phyloP scores from a whole-genome alignment of 2,888 invertebrate genomes.

The Scelioninae gen. 1 region DNA sequence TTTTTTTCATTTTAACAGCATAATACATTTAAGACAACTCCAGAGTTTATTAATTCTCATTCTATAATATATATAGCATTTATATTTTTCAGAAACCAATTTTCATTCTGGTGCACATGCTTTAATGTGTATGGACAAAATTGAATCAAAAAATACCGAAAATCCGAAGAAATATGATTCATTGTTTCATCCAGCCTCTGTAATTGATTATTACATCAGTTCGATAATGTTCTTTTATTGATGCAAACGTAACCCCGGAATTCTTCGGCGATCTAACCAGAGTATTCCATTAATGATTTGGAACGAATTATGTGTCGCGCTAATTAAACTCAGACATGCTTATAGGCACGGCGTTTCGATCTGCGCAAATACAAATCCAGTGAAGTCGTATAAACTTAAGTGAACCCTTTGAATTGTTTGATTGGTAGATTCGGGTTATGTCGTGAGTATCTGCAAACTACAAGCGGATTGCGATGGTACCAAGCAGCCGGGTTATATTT shows the following conservation, averaged over 20 bases:
- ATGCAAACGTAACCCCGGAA: constrained; percentile 79
- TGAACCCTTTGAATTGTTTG: constrained; percentile 60
- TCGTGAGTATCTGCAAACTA: constrained; percentile 19
- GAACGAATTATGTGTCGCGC: constrained; percentile 58
- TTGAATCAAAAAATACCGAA: too few species aligned
- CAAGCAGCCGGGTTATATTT: constrained; percentile 66
- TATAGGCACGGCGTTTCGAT: constrained; percentile 37
- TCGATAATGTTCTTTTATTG: constrained; percentile 45
- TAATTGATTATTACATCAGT: constrained; percentile 27
- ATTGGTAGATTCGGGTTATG: constrained; percentile 39
- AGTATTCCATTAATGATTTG: constrained; percentile 82
- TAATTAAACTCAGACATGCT: constrained; percentile 60
- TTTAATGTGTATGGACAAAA: too few species aligned
- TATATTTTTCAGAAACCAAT: too few species aligned
- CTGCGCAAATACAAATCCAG: constrained; percentile 46
- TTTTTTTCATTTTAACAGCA: too few species aligned
- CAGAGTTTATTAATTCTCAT: too few species aligned
- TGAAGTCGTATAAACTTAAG: constrained; percentile 36
- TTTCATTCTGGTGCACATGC: too few species aligned
- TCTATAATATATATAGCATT: too few species aligned
- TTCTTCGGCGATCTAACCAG: constrained; percentile 75
- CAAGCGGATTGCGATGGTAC: constrained; percentile 7
- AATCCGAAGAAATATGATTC: too few species aligned
- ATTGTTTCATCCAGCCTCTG: too few species aligned
- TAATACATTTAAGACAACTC: too few species aligned